Percentiles rank a stretch among this genome's conserved stretches.
phyloP scores from a whole-genome alignment of 2,888 invertebrate species.

The Phania funesta region DNA sequence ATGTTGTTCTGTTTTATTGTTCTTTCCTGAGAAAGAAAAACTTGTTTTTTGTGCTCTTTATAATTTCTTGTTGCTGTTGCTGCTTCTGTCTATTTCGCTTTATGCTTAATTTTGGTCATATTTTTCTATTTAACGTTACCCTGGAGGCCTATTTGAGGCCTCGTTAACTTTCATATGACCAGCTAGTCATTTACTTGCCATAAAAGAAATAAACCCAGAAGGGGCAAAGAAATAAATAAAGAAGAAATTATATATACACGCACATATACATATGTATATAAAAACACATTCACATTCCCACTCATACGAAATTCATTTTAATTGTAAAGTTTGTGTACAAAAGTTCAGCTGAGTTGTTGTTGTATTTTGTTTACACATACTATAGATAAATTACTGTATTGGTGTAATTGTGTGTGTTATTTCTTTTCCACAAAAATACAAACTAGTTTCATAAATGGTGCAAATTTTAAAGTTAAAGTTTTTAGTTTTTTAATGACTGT shows the following conservation, averaged over 20 bases:
- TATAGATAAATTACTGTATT: background rate
- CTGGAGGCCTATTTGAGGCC: slow-evolving; percentile 71
- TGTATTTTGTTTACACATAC: background rate
- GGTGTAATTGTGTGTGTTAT: background rate
- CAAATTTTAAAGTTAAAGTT: slow-evolving; percentile 31
- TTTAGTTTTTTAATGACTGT: slow-evolving; percentile 42
- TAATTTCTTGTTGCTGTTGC: slow-evolving; percentile 23
- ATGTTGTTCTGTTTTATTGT: background rate
- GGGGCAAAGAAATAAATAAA: slow-evolving; percentile 4
- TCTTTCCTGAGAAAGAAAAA: background rate
- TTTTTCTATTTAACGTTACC: slow-evolving; percentile 70
- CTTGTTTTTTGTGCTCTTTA: slow-evolving; percentile 18
- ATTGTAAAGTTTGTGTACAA: background rate
- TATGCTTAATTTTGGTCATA: slow-evolving; percentile 69
- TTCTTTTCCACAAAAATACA: background rate
- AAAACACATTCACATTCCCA: background rate
- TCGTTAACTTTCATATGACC: slow-evolving; percentile 70
- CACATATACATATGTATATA: background rate
- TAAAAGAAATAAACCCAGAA: slow-evolving; percentile 49
- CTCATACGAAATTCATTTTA: slow-evolving; percentile 8
- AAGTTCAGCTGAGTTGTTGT: background rate
- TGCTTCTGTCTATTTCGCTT: slow-evolving; percentile 51
- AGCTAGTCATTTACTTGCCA: slow-evolving; percentile 66
- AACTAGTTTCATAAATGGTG: background rate
- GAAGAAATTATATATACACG: background rate